Conservation (phyloP, 2,888 invertebrate species). For the Cancer borealis region DNA sequence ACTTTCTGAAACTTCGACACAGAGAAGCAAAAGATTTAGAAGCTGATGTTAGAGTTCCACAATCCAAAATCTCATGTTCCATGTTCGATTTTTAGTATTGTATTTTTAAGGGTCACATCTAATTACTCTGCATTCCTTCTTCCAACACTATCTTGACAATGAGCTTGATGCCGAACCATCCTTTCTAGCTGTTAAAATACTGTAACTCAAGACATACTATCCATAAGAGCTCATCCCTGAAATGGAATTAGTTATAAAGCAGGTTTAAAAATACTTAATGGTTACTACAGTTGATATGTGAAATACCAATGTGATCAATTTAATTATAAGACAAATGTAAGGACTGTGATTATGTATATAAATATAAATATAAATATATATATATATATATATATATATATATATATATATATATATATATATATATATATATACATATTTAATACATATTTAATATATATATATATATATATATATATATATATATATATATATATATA, state of each 20-base stretch:
- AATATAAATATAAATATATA: background rate
- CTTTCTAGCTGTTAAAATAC: constrained; percentile 59
- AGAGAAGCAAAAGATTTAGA: constrained; percentile 41
- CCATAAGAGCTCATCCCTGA: constrained; percentile 60
- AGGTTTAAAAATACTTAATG: constrained; percentile 40
- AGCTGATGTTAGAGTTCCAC: constrained; percentile 29
- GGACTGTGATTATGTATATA: background rate
- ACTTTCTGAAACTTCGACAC: constrained; percentile 46
- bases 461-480: background rate
- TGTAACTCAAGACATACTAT: constrained; percentile 60
- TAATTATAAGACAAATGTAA: constrained; percentile 9
- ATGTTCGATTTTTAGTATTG: constrained; percentile 64
- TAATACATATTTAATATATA: background rate
- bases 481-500: background rate
- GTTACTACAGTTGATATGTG: constrained; percentile 59
- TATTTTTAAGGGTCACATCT: constrained; percentile 54
- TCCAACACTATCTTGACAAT: constrained; percentile 68
- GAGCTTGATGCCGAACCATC: constrained; percentile 68
- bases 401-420: background rate
- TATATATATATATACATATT: background rate
- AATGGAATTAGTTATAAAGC: constrained; percentile 52
- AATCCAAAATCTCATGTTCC: constrained; percentile 61
- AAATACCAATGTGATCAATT: constrained; percentile 56
- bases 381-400: constrained; percentile 25
- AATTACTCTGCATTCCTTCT: constrained; percentile 61